These are phyloP conservation scores for Drosophila gunungcola DNA, from an alignment of 1,140 invertebrate species.

Conservation along the genomic window DNA sequence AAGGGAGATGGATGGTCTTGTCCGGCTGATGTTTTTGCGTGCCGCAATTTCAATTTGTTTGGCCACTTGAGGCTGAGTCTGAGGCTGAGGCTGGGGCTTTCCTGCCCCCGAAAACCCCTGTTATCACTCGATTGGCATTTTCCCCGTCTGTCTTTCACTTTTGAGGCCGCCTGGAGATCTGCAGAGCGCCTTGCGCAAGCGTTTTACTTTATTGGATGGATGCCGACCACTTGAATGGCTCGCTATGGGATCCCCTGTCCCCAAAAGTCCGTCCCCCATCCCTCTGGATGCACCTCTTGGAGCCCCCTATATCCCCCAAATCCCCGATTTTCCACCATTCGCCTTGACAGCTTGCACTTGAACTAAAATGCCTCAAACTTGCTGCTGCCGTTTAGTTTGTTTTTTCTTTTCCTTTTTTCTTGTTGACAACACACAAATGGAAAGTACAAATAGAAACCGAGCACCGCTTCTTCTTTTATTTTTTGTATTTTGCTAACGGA, in stretches of 20 bases:
- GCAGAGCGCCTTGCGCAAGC: conserved; percentile 71
- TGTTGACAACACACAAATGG: conserved; percentile 63
- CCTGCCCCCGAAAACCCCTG: conserved; percentile 18
- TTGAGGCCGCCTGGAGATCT: conserved; percentile 44
- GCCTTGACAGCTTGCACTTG: conserved; percentile 74
- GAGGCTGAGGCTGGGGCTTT: conserved; percentile 16
- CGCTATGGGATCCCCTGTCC: conserved; percentile 24
- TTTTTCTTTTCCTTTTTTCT: conserved; percentile 1
- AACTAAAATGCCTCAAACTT: conserved; percentile 76
- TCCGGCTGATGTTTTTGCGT: conserved; percentile 75
- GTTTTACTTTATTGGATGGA: conserved; percentile 73
- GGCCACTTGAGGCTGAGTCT: conserved; percentile 43
- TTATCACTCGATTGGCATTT: conserved; percentile 7
- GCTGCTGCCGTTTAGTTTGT: conserved; percentile 32
- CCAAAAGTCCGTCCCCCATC: background rate
- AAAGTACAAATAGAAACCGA: conserved; percentile 82
- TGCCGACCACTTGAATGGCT: conserved; percentile 44
- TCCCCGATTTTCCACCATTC: background rate
- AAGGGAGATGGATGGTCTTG: conserved; percentile 19
- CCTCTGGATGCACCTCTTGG: background rate
- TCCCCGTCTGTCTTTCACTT: conserved; percentile 68
- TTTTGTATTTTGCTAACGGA: conserved; percentile 34
- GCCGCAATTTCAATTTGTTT: conserved; percentile 81
- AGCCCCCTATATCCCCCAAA: too few relatives aligned
- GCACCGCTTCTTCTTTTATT: conserved; percentile 25